These are phyloP conservation scores for Delphinapterus leucas DNA, from an alignment of 2,113 vertebrate species.

Conservation along the genomic window DNA sequence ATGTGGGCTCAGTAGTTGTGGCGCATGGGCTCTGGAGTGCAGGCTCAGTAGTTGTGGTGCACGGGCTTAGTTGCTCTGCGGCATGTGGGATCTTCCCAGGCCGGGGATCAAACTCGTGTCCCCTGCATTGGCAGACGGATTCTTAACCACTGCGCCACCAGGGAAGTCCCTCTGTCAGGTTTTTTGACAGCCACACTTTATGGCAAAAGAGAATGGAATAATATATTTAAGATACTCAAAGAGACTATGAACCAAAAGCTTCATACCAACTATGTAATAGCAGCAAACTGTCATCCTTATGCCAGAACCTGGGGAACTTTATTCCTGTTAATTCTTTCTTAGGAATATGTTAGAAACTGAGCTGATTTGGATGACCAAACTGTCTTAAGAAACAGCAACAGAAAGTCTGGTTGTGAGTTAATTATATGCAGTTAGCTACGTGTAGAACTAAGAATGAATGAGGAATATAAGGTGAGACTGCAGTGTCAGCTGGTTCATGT, in stretches of 20 bases:
- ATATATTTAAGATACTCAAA: neutral
- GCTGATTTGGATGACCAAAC: neutral
- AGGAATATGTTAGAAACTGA: neutral
- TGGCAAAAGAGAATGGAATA: neutral
- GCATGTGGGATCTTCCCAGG: too few species aligned
- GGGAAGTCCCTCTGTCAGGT: neutral
- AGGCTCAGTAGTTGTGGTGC: too few species aligned
- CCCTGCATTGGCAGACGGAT: too few species aligned
- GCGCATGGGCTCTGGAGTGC: too few species aligned
- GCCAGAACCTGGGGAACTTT: neutral
- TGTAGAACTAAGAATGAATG: neutral
- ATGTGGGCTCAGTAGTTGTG: too few species aligned
- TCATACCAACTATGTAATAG: neutral
- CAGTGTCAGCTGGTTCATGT: neutral
- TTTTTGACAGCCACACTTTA: neutral
- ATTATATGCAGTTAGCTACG: neutral
- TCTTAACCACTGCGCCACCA: too few species aligned
- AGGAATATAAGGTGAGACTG: neutral
- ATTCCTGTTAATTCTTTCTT: neutral
- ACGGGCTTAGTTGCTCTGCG: too few species aligned
- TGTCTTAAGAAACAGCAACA: neutral
- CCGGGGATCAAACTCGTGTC: too few species aligned
- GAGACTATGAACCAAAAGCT: neutral
- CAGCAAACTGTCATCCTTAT: neutral
- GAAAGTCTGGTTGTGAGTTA: neutral